A percentile compares a stretch with the other conserved stretches of the same genome.
Conservation (phyloP, 2,113 vertebrate genomes). For the Cisticola juncidis region DNA sequence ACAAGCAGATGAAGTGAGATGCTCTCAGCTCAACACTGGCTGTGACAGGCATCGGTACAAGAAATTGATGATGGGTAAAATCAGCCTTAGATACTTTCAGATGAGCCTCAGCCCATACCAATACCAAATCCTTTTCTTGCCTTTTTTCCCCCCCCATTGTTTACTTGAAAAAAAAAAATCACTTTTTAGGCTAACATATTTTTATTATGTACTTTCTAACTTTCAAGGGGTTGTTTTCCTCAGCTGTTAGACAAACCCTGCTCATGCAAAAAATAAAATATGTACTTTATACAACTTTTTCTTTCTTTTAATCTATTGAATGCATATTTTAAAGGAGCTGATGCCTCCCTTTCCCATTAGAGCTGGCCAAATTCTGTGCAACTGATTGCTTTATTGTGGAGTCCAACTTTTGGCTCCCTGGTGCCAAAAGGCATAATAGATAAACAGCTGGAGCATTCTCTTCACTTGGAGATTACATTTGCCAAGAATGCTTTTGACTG, state of each 20-base stretch:
- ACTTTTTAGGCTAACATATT: not conserved
- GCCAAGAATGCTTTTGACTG: conserved; percentile 53
- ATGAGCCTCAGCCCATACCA: not conserved
- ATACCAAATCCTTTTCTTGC: not conserved
- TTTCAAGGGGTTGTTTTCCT: not conserved
- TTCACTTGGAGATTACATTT: conserved; percentile 7
- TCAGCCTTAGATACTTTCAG: not conserved
- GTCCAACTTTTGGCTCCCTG: conserved; percentile 37
- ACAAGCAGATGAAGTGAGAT: not conserved
- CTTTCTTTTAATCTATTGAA: not conserved
- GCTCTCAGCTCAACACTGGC: not conserved
- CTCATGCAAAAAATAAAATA: not conserved
- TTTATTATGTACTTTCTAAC: not conserved
- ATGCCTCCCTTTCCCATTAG: not conserved
- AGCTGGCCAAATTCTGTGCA: conserved; percentile 8
- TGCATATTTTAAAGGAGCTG: not conserved
- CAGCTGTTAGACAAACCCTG: not conserved
- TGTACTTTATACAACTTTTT: not conserved
- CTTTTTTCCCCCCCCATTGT: not conserved
- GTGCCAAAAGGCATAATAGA: conserved; percentile 33
- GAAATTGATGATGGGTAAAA: not conserved
- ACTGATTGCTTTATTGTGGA: conserved; percentile 30
- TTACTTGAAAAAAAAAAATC: not conserved
- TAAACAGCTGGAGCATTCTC: conserved; percentile 37
- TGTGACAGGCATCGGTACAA: not conserved